Percentiles rank a stretch among this genome's conserved stretches.
phyloP scores from a whole-genome alignment of 2,113 vertebrate genomes.

The Zeus faber region DNA sequence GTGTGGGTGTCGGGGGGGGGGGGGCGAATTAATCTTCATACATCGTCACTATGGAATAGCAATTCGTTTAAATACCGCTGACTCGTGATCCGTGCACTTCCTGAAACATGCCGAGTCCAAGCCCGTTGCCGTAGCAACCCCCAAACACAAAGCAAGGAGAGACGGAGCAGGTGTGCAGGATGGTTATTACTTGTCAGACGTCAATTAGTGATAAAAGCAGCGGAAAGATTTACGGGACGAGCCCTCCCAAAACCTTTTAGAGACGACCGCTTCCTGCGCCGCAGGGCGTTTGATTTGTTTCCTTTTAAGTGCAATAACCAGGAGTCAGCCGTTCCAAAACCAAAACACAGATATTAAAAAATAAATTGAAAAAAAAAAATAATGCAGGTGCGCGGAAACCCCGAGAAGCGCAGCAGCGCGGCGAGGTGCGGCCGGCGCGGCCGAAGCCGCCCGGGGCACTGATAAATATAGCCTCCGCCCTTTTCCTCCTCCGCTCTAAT shows the following conservation, averaged over 20 bases:
- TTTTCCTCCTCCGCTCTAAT: constrained; percentile 52
- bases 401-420: constrained; percentile 15
- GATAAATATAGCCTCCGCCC: constrained; percentile 61
- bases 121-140: too few species aligned
- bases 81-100: constrained; percentile 23
- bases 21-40: background rate
- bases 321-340: constrained; percentile 19
- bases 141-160: too few species aligned
- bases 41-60: constrained; percentile 14
- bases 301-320: constrained; percentile 20
- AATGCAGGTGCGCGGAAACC: constrained; percentile 8
- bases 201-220: background rate
- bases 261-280: background rate
- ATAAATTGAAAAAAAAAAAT: constrained; percentile 1
- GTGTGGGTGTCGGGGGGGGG: too few species aligned
- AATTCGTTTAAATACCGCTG: constrained; percentile 30
- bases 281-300: background rate
- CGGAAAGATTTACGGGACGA: background rate
- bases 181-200: too few species aligned
- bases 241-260: background rate
- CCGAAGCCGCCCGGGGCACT: constrained; percentile 19
- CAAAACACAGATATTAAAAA: constrained; percentile 1
- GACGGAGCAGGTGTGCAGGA: too few species aligned
- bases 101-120: too few species aligned
- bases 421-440: constrained; percentile 24